Conservation (phyloP, 2,113 vertebrate genomes). For the Tylochromis polylepis region DNA sequence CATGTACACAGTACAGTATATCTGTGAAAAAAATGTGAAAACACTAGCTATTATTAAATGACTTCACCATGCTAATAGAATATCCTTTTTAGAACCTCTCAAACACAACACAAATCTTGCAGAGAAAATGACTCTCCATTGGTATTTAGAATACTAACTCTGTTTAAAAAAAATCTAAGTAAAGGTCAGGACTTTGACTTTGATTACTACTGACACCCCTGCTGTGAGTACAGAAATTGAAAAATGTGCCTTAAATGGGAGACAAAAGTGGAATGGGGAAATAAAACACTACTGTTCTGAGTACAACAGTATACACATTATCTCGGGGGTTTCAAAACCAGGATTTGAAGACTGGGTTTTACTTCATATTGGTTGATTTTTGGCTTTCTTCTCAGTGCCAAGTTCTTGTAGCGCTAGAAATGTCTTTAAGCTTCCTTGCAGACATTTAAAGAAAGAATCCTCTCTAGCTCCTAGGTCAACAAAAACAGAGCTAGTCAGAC, state of each 20-base stretch:
- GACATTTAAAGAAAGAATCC: slow-evolving; percentile 38
- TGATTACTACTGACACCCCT: slow-evolving; percentile 39
- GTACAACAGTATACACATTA: slow-evolving; percentile 54
- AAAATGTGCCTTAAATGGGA: slow-evolving; percentile 59
- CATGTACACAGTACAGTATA: slow-evolving; percentile 74
- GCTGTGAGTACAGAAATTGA: slow-evolving; percentile 57
- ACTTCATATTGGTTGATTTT: slow-evolving; percentile 42
- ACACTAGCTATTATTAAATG: slow-evolving; percentile 68
- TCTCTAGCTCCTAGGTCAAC: slow-evolving; percentile 33
- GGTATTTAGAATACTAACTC: slow-evolving; percentile 46
- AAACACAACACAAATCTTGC: slow-evolving; percentile 62
- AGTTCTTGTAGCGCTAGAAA: slow-evolving; percentile 41
- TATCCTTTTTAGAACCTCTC: slow-evolving; percentile 62
- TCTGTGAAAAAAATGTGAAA: slow-evolving; percentile 60
- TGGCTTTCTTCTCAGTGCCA: slow-evolving; percentile 40
- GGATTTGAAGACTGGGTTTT: slow-evolving; percentile 42
- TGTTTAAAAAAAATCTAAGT: slow-evolving; percentile 52
- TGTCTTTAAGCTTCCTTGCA: slow-evolving; percentile 36
- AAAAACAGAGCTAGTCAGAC: slow-evolving; percentile 61
- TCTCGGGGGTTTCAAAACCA: slow-evolving; percentile 49
- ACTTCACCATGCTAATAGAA: slow-evolving; percentile 72
- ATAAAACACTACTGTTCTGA: slow-evolving; percentile 40
- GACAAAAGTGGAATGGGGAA: slow-evolving; percentile 59
- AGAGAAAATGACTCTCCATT: slow-evolving; percentile 35
- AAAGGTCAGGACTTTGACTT: slow-evolving; percentile 40